Percentiles rank a stretch among this genome's conserved stretches.
phyloP scores from a whole-genome alignment of 2,113 vertebrate species.

The Tenrec ecaudatus region DNA sequence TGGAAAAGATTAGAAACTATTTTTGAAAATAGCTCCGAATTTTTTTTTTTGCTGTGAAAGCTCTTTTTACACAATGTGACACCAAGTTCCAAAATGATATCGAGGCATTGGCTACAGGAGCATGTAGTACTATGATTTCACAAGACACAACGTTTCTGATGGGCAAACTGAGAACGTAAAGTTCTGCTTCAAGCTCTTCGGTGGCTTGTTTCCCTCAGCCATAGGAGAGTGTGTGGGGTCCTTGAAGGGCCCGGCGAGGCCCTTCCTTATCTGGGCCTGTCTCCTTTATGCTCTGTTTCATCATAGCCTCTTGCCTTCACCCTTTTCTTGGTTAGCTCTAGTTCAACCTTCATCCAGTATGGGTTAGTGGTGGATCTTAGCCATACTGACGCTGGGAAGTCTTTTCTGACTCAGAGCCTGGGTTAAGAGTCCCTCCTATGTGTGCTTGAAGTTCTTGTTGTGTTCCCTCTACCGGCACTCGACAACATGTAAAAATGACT shows the following conservation, averaged over 20 bases:
- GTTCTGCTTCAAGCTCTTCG: not conserved
- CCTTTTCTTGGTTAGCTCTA: not conserved
- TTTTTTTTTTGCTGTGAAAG: not conserved
- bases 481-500: not conserved
- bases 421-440: not conserved
- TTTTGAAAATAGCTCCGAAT: not conserved
- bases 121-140: not conserved
- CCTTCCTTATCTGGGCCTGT: fast-evolving
- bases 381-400: not conserved
- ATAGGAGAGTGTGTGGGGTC: not conserved
- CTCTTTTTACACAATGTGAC: not conserved
- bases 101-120: not conserved
- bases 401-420: too few relatives aligned
- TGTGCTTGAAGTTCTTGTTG: not conserved
- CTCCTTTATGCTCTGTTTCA: not conserved
- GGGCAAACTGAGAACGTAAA: not conserved
- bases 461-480: not conserved
- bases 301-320: not conserved
- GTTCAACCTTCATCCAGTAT: not conserved
- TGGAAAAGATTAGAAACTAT: not conserved
- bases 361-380: not conserved
- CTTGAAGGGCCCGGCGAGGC: fast-evolving
- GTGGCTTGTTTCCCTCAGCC: not conserved
- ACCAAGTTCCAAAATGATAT: not conserved
- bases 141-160: not conserved